Base-by-base conservation (phyloP, 2,888 invertebrate species). In the Penaeus monodon region DNA sequence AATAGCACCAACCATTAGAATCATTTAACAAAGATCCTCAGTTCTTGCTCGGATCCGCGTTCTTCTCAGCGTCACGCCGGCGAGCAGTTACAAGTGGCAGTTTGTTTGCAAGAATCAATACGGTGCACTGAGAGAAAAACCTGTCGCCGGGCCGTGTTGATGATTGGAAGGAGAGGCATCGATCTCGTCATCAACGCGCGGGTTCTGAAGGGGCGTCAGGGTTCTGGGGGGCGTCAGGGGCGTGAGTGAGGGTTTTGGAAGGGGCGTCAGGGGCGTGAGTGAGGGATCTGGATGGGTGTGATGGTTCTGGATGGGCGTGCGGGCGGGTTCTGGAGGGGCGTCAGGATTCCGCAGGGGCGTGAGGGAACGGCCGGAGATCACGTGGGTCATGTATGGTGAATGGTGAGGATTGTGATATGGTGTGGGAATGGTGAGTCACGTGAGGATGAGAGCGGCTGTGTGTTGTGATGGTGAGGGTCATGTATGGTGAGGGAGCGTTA, bases 41-140 rank as follows among this genome's bases (percentile, higher is more conserved):
- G 33, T 33, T 17, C 38, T n/a, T 29, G 38, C n/a, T 63, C 24
- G 65, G 65, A 65, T 7, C 29, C 14, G 24, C 24, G 80, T 8
- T 27, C 27, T 57, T 64, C 63, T 27, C 78, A 27, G 63, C 24
- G 57, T 79, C 29, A 29, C 24, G 22, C 63, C 14, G n/a, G n/a
- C 24, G 49, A 27, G 27, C 10, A n/a, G 22, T 24, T 12, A 8
- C 63, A 33, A 64, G 78, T n/a, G 78, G 63, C 33, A 73, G 27
- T 73, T 73, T 73, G 29, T 73, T 29, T 73, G 73, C 73, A 73
- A 73, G 76, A 49, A 76, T 76, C 76, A 49, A 76, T 76, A 38
- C 22, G 1, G n/a, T 29, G 76, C 24, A 33, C 57, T 57, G 20
- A 49, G 20, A 49, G 38, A 27, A 76, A 38, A 44, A 38, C 24